These are phyloP conservation scores for Mesembrinibis cayennensis DNA, from an alignment of 2,113 vertebrate species.

Conservation along the genomic window DNA sequence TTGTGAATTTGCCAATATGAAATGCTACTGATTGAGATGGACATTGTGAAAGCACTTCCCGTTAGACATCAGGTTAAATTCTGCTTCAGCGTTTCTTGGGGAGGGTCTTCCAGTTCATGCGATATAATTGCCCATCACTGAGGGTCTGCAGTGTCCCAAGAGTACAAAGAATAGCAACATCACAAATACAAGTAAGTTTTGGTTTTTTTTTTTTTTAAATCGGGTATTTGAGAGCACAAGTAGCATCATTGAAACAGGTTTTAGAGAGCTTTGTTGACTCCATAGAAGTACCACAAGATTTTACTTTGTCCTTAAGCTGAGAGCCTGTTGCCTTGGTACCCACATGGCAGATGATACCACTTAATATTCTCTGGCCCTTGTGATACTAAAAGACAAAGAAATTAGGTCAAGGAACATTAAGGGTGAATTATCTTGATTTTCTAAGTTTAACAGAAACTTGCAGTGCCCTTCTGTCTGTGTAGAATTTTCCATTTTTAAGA, in stretches of 20 bases:
- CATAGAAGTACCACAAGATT: background rate
- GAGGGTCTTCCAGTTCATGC: background rate
- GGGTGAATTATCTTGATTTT: constrained; percentile 3
- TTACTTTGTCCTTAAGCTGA: background rate
- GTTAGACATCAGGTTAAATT: background rate
- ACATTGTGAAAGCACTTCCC: background rate
- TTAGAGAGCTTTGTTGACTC: background rate
- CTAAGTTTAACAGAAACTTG: background rate
- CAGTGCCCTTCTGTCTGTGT: background rate
- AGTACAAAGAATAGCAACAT: background rate
- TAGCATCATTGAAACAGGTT: background rate
- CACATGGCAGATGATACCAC: background rate
- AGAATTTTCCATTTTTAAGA: background rate
- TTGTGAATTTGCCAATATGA: background rate
- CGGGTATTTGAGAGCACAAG: background rate
- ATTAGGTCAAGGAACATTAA: constrained; percentile 6
- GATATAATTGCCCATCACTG: background rate
- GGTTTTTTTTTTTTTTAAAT: background rate
- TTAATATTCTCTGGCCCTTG: background rate
- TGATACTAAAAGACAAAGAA: background rate
- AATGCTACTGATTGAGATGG: background rate
- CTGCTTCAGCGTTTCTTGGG: background rate
- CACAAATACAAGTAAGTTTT: background rate
- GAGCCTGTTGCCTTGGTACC: background rate
- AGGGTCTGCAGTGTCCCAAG: background rate